These are phyloP conservation scores for Drosophila stalkeri DNA, from an alignment of 2,888 invertebrate genomes.

Conservation along the genomic window DNA sequence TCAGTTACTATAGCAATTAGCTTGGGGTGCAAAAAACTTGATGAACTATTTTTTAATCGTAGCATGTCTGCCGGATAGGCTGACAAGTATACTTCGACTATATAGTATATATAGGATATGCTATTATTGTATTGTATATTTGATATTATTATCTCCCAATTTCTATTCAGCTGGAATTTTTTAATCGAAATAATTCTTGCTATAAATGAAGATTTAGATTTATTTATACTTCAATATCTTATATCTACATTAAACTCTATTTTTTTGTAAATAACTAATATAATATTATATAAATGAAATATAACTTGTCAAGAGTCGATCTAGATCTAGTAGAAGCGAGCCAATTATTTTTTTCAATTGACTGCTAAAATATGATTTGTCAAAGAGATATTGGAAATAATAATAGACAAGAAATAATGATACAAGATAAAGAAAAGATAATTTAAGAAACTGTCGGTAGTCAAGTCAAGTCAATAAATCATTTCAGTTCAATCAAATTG, in stretches of 20 bases:
- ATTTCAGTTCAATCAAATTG: not conserved
- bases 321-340: not conserved
- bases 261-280: too few relatives aligned
- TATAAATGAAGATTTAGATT: not conserved
- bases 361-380: not conserved
- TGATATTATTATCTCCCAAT: too few relatives aligned
- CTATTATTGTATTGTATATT: too few relatives aligned
- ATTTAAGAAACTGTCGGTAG: not conserved
- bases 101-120: not conserved
- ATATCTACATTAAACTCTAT: too few relatives aligned
- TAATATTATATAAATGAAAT: too few relatives aligned
- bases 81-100: not conserved
- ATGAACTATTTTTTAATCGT: slow-evolving; percentile 32
- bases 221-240: too few relatives aligned
- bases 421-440: not conserved
- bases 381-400: not conserved
- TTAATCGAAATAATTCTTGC: not conserved
- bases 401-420: not conserved
- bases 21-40: slow-evolving; percentile 50
- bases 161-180: not conserved
- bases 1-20: slow-evolving; percentile 76
- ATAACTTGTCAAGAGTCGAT: not conserved
- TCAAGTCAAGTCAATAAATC: not conserved
- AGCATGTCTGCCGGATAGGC: not conserved
- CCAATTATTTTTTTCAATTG: not conserved